phyloP scores from a whole-genome alignment of 23 tunicate genomes.

The Botrylloides violaceus region DNA sequence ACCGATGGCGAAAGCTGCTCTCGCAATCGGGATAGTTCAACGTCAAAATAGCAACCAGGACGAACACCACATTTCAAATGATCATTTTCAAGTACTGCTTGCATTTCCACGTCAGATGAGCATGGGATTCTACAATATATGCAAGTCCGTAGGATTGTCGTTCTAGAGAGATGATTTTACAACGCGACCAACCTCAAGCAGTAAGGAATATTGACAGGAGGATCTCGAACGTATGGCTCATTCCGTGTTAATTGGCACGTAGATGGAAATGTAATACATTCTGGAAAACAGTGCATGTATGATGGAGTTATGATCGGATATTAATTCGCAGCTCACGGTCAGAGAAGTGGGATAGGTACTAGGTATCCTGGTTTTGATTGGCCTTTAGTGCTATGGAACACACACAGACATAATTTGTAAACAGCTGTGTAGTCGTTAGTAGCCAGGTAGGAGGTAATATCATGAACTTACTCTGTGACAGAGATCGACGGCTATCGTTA shows the following conservation, averaged over 20 bases:
- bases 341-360: no score
- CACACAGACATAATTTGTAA: no score
- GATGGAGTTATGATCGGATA: not conserved
- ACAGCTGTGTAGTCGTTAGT: no score
- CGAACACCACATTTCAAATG: slow-evolving; percentile 22
- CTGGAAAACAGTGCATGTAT: not conserved
- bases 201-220: slow-evolving; percentile 1
- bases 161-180: not conserved
- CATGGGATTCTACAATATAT: slow-evolving; percentile 45
- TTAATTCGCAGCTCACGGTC: no score
- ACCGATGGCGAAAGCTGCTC: slow-evolving; percentile 35
- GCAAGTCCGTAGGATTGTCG: not conserved
- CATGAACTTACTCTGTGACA: not conserved
- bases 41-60: slow-evolving; percentile 73
- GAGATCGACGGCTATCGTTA: not conserved
- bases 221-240: slow-evolving; percentile 10
- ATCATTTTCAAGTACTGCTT: not conserved
- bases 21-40: slow-evolving; percentile 31
- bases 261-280: not conserved
- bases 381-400: no score
- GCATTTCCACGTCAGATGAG: slow-evolving; percentile 17
- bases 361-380: no score
- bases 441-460: no score
- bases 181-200: not conserved
- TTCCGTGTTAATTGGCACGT: not conserved